phyloP scores from a whole-genome alignment of 2,797 vertebrate species.

The Spinibarbus caldwelli region DNA sequence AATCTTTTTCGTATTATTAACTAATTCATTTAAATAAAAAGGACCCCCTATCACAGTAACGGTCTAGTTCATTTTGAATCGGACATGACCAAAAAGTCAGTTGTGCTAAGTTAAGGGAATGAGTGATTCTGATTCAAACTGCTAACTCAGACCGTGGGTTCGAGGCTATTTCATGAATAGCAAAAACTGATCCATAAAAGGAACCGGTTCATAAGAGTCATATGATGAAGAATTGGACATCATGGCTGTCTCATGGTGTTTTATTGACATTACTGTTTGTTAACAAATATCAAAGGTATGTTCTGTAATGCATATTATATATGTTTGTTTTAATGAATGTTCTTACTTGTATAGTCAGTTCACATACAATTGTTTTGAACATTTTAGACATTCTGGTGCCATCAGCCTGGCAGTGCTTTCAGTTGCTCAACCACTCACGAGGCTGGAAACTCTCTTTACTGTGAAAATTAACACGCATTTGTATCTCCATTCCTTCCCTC shows the following conservation, averaged over 20 bases:
- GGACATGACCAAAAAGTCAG: too few species aligned
- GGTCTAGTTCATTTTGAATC: too few species aligned
- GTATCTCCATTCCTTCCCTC: slow-evolving; percentile 8
- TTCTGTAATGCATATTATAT: not conserved
- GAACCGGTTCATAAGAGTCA: not conserved
- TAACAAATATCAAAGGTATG: not conserved
- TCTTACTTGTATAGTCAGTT: not conserved
- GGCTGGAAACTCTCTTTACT: slow-evolving; percentile 11
- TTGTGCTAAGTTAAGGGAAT: not conserved
- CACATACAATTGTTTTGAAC: not conserved
- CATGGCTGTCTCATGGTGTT: too few species aligned
- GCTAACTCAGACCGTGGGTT: not conserved
- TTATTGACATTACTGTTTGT: not conserved
- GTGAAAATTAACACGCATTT: not conserved
- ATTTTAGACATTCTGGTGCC: slow-evolving; percentile 9
- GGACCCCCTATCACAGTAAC: too few species aligned
- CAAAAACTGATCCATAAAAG: not conserved
- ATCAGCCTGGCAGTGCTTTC: slow-evolving; percentile 10
- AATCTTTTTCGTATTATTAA: too few species aligned
- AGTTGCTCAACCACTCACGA: not conserved
- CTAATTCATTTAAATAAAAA: too few species aligned
- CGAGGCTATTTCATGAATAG: not conserved
- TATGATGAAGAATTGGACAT: not conserved
- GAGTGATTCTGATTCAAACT: not conserved
- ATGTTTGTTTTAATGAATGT: not conserved